Evolutionary conservation across 2,888 invertebrate species (phyloP).

Genomic region (Ophioninae sp.): DNA sequence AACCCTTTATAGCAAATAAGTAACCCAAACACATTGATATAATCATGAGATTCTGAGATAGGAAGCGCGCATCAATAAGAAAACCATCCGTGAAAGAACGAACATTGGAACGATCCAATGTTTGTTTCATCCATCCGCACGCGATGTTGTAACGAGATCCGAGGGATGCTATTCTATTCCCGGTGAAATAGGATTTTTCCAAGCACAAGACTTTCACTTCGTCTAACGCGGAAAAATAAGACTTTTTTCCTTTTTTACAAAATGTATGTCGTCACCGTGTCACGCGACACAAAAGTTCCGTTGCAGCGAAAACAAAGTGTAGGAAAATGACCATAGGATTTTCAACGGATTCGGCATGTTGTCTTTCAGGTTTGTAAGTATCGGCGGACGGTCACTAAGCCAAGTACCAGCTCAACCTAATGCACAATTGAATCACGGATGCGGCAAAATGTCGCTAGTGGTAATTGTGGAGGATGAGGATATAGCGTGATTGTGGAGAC

Average conservation of each 20-base stretch:
- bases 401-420: not conserved
- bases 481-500: conserved; percentile 29
- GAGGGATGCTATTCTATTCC: conserved; percentile 33
- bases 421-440: not conserved
- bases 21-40: conserved; percentile 2
- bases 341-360: too few relatives aligned
- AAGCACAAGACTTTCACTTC: not conserved
- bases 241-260: not conserved
- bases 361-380: too few relatives aligned
- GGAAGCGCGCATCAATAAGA: conserved; percentile 56
- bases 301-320: not conserved
- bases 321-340: too few relatives aligned
- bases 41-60: not conserved
- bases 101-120: not conserved
- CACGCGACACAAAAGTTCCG: not conserved
- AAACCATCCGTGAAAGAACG: conserved; percentile 48
- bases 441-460: not conserved
- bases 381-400: not conserved
- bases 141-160: conserved; percentile 36
- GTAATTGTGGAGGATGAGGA: not conserved
- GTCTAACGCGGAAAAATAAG: not conserved
- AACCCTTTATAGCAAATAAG: not conserved
- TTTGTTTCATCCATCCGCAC: not conserved
- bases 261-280: too few relatives aligned
- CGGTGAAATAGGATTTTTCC: conserved; percentile 27